phyloP scores from a whole-genome alignment of 2,888 invertebrate genomes.

The Agrochola macilenta region DNA sequence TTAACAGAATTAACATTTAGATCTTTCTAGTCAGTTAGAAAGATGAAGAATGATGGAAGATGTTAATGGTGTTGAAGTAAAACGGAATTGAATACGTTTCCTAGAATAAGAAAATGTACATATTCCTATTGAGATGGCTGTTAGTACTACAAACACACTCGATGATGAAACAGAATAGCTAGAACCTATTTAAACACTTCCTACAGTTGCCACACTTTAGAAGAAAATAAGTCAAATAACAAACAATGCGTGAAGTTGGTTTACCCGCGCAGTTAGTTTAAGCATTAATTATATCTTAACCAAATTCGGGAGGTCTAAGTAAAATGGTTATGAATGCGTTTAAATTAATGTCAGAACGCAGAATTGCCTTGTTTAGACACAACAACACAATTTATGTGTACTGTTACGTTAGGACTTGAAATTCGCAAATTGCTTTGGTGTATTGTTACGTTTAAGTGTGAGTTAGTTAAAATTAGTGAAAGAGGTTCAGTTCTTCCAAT shows the following conservation, averaged over 20 bases:
- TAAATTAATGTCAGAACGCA: constrained; percentile 78
- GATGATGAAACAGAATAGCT: constrained; percentile 18
- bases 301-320: constrained; percentile 64
- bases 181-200: constrained; percentile 25
- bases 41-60: too few species aligned
- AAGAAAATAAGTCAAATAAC: constrained; percentile 42
- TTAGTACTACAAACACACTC: constrained; percentile 23
- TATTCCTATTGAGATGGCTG: neutral
- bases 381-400: constrained; percentile 70
- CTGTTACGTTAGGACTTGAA: constrained; percentile 56
- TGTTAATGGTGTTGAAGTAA: too few species aligned
- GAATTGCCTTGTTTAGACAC: constrained; percentile 78
- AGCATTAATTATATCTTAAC: constrained; percentile 56
- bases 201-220: constrained; percentile 9
- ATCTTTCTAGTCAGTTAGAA: too few species aligned
- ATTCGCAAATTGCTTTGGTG: constrained; percentile 54
- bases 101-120: constrained; percentile 21
- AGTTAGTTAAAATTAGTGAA: constrained; percentile 29
- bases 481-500: neutral
- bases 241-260: constrained; percentile 47
- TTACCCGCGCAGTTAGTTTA: constrained; percentile 46
- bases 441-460: constrained; percentile 39
- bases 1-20: neutral
- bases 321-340: constrained; percentile 72
- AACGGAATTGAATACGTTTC: neutral